phyloP scores from a whole-genome alignment of 2,888 invertebrate species.

The Neoscelio sp. region DNA sequence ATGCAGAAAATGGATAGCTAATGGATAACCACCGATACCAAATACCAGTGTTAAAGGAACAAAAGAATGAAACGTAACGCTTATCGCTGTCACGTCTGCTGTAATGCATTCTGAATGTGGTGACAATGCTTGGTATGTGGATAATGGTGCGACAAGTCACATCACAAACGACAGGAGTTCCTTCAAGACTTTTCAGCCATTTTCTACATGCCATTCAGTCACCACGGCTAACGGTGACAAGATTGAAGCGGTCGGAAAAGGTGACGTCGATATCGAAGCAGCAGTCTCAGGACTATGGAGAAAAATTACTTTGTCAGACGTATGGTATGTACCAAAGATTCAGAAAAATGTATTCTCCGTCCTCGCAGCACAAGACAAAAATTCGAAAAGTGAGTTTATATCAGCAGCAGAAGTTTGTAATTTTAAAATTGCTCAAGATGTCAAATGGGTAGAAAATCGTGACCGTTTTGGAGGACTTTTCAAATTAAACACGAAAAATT shows the following conservation, averaged over 20 bases:
- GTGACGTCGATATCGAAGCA: slow-evolving; percentile 53
- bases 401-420: slow-evolving; percentile 68
- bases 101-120: slow-evolving; percentile 7
- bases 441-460: slow-evolving; percentile 63
- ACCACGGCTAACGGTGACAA: slow-evolving; percentile 68
- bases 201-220: slow-evolving; percentile 60
- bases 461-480: slow-evolving; percentile 65
- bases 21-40: neutral
- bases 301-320: slow-evolving; percentile 65
- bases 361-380: slow-evolving; percentile 69
- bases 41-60: neutral
- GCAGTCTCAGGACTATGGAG: slow-evolving; percentile 24
- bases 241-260: slow-evolving; percentile 62
- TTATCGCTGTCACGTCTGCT: slow-evolving; percentile 4
- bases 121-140: slow-evolving; percentile 73
- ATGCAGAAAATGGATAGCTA: slow-evolving; percentile 47
- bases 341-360: slow-evolving; percentile 72
- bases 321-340: slow-evolving; percentile 71
- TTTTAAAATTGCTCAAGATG: slow-evolving; percentile 58
- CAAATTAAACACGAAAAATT: slow-evolving; percentile 68
- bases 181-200: slow-evolving; percentile 66
- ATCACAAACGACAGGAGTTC: slow-evolving; percentile 68
- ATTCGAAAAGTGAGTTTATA: slow-evolving; percentile 59
- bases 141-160: slow-evolving; percentile 76
- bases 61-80: slow-evolving; percentile 13